phyloP scores from a whole-genome alignment of 2,797 vertebrate species.

The Megaceryle alcyon region DNA sequence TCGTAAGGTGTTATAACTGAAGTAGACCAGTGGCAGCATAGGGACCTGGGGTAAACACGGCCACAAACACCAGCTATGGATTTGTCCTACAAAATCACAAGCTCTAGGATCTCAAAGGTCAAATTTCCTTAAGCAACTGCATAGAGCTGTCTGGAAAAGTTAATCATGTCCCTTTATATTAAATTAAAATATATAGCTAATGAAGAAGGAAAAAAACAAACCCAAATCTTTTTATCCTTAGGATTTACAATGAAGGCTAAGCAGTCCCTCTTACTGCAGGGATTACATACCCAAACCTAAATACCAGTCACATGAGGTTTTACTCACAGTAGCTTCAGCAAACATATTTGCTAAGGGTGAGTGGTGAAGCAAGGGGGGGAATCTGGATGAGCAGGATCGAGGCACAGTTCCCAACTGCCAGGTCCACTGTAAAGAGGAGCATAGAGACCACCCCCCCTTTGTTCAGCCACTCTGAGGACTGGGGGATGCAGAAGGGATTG shows the following conservation, averaged over 20 bases:
- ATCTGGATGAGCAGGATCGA: accelerated
- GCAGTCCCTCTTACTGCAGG: background rate
- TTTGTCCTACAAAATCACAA: background rate
- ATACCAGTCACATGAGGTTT: background rate
- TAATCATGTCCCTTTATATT: background rate
- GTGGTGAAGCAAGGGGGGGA: background rate
- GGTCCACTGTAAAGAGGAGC: background rate
- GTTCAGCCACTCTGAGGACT: accelerated
- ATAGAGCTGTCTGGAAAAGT: background rate
- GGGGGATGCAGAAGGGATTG: background rate
- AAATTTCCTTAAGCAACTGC: background rate
- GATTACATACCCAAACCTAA: background rate
- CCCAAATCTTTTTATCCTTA: background rate
- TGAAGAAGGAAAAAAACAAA: background rate
- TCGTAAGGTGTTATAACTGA: background rate
- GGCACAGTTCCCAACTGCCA: background rate
- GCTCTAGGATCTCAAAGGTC: background rate
- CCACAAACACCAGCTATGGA: background rate
- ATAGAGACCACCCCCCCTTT: accelerated
- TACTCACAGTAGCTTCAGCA: background rate
- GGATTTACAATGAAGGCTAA: background rate
- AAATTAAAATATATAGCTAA: background rate
- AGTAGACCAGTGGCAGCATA: background rate
- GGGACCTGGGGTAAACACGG: background rate
- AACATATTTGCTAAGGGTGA: background rate